Base-by-base conservation (phyloP, 2,888 invertebrate genomes). In the Zele albiditarsus region DNA sequence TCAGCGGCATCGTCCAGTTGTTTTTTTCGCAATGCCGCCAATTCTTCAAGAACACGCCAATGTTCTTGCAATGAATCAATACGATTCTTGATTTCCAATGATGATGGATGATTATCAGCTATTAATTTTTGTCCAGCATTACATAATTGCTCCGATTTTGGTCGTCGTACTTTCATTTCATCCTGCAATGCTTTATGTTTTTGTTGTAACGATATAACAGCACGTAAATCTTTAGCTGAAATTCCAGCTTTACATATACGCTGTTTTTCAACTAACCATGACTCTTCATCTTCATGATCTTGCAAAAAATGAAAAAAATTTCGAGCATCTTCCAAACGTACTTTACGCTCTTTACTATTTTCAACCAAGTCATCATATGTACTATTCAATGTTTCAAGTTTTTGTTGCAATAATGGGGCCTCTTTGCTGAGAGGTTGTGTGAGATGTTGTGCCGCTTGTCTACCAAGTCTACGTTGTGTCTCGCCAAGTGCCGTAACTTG, bases 211-310 rank as follows among this genome's bases (percentile, higher is more conserved):
- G 97, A 96, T 42, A 96, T 91, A 6, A 98, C 97, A 0, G 96
- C 97, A 71, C 96, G 92, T 63, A 98, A 90, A 89, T 99, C 98
- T 89, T 98, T 98, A 0, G 98, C 97, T 0, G 96, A 94, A 31
- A 98, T 95, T n/a, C 96, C 96, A 0, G 97, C 94, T 86, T 95
- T 95, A 88, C 98, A 98, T 77, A 98, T 95, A 5, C 96, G 92
- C 88, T 98, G 97, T 87, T 97, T 98, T 87, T 99, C 99, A 0
- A 96, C 94, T 72, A 99, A 92, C 98, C 99, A 99, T 0, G 96
- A 94, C 90, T 98, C 98, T 89, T 99, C 99, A 84, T 99, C 99
- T 84, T 99, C 98, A 83, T 97, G 96, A 87, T 99, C 98, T 89
- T 98, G 97, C 75, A 98, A 91, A 90, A 99, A 98, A 90, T 98